Evolutionary conservation across 2,113 vertebrate genomes (phyloP).

Genomic region (Penelope pileata): DNA sequence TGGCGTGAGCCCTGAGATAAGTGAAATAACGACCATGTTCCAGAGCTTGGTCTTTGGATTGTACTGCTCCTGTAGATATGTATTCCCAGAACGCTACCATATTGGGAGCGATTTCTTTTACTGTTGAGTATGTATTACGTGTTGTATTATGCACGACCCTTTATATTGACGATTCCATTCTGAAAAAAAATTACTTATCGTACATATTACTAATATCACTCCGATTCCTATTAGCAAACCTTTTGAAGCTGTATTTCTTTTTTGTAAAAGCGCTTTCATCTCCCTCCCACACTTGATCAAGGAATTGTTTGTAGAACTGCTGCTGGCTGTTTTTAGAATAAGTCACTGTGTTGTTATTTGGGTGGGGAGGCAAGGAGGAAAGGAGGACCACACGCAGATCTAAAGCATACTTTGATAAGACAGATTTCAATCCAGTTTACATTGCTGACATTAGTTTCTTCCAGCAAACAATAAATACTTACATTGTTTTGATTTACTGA

Average conservation of each 20-base stretch:
- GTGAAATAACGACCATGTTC: background rate
- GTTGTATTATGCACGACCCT: background rate
- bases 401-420: background rate
- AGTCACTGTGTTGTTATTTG: background rate
- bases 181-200: background rate
- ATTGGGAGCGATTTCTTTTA: background rate
- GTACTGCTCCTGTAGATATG: background rate
- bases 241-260: background rate
- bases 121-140: background rate
- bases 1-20: background rate
- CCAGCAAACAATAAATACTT: background rate
- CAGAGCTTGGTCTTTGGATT: background rate
- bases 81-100: background rate
- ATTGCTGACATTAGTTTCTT: background rate
- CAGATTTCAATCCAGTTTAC: background rate
- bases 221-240: background rate
- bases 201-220: background rate
- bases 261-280: accelerated
- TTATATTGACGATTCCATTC: background rate
- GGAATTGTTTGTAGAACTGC: slow-evolving; percentile 7
- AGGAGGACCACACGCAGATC: slow-evolving; percentile 19
- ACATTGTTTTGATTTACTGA: background rate
- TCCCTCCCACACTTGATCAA: background rate
- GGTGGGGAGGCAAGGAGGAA: background rate
- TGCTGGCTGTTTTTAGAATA: slow-evolving; percentile 3